Evolutionary conservation across 2,888 invertebrate genomes (phyloP), one percentile per base, ranked within the genome.

Genomic region (Tetranychus piercei): DNA sequence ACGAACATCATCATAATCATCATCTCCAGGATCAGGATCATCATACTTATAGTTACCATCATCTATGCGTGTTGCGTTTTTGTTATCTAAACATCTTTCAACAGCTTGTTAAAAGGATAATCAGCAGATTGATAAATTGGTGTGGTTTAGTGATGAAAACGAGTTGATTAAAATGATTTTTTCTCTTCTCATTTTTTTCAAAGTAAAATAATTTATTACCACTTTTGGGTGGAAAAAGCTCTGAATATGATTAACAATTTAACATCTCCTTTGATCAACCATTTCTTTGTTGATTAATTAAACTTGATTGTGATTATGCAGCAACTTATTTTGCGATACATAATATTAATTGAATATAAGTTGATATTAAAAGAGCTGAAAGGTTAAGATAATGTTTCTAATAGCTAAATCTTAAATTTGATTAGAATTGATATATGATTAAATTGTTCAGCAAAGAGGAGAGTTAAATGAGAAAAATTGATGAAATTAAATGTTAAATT

Each of bases 41-140:
- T 55, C 55, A 55, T 15, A 9, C 55, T 34, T 34, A 55, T 55
- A 15, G 9, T 55, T 3, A 6, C 15, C 55, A 55, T 55, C 55
- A 55, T 55, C 55, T 55, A 15, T 55, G 55, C 55, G 55, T 55
- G 55, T 15, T 55, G 55, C 9, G 55, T 15, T 55, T 55, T 55
- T 55, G 15, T 55, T 55, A 55, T 55, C 55, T 6, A 9, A 55
- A 15, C 15, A 55, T 55, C 55, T 55, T 55, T 55, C 55, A 55
- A 55, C 55, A 55, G 55, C 55, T 55, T 55, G 55, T 55, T 55
- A 55, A 55, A 55, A 55, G 55, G 55, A 55, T 55, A 55, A 55
- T 55, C 55, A 55, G 34, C 55, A 15, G 55, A 55, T 55, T 55
- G 55, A 55, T 55, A 55, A 15, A 55, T 55, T 55, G 55, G 55